Percentiles rank a stretch among this genome's conserved stretches.
These are phyloP conservation scores for Rhynchopsitta pachyrhyncha DNA, from an alignment of 2,113 vertebrate species.

Conservation along the genomic window DNA sequence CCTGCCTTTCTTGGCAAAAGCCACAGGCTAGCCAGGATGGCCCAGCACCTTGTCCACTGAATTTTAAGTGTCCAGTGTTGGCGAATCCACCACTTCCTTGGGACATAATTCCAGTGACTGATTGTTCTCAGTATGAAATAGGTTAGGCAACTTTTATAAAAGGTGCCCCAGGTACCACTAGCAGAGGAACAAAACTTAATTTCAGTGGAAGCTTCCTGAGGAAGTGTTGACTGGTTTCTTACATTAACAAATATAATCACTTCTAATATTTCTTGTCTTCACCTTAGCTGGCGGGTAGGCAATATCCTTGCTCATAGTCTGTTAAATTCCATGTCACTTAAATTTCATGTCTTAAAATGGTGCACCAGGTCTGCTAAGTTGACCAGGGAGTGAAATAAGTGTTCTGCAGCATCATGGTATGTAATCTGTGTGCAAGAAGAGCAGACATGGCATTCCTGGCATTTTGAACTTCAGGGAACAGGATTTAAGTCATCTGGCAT, in stretches of 20 bases:
- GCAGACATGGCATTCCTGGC: neutral
- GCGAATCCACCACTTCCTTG: neutral
- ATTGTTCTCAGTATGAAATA: neutral
- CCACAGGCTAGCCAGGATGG: rapidly evolving
- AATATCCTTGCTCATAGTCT: neutral
- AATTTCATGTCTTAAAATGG: neutral
- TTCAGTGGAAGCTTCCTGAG: neutral
- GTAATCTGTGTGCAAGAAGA: neutral
- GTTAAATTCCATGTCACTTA: neutral
- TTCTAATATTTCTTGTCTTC: neutral
- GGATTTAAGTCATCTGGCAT: neutral
- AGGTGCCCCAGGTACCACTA: neutral
- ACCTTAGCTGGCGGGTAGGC: rapidly evolving
- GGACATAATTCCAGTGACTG: neutral
- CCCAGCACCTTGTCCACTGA: neutral
- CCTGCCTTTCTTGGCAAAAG: neutral
- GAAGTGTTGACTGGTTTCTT: neutral
- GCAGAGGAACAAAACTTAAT: neutral
- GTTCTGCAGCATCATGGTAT: neutral
- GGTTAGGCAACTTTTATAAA: neutral
- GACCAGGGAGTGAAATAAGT: neutral
- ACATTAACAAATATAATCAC: neutral
- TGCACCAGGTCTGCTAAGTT: neutral
- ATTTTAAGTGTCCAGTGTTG: rapidly evolving
- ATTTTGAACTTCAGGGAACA: neutral